Evolutionary conservation across 2,797 vertebrate species (phyloP), one percentile per base, ranked within the genome.

Genomic region (Loriculus beryllinus): DNA sequence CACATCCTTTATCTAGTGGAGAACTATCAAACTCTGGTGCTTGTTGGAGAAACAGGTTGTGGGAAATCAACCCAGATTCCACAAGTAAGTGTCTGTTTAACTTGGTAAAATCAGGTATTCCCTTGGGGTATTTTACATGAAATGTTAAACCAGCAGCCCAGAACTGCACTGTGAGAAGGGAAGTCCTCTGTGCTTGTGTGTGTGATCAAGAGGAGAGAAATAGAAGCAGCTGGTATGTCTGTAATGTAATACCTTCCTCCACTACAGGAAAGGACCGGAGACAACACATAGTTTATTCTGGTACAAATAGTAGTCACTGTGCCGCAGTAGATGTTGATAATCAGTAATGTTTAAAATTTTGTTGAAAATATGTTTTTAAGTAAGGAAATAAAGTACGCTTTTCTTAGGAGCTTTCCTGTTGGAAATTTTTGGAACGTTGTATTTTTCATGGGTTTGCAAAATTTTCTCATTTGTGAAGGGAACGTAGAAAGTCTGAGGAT

Each of bases 21-120:
- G 97, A 99, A 98, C 97, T 99, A 97, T 96, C 99, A 99, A 97
- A 99, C 99, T 5, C 98, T 99, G 91, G 98, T 99, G 93, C 99
- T 99, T 71, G 98, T 99, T 42, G 99, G 99, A 86, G 99, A 99
- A 98, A 99, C 99, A 2, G 99, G 99, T 95, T 99, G 99, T 96
- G 99, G 99, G 63, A 99, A 99, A 92, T 99, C 98, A 80, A 99
- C 99, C 0, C 99, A 99, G 97, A 98, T 99, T 95, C 99, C 99
- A 59, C 99, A 99, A 96, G 99, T 99, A 86, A 96, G 96, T 95
- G 26, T 22, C 2, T 74, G 7, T 42, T 93, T 86, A 14, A 43
- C 25, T 15, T 71, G 10, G 33, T 64, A 43, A 77, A 64, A 79
- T 65, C 28, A 64, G 29, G 6, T 21, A 2, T 25, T 42, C 15